Conservation (phyloP, 2,888 invertebrate species). For the Plusia festucae region DNA sequence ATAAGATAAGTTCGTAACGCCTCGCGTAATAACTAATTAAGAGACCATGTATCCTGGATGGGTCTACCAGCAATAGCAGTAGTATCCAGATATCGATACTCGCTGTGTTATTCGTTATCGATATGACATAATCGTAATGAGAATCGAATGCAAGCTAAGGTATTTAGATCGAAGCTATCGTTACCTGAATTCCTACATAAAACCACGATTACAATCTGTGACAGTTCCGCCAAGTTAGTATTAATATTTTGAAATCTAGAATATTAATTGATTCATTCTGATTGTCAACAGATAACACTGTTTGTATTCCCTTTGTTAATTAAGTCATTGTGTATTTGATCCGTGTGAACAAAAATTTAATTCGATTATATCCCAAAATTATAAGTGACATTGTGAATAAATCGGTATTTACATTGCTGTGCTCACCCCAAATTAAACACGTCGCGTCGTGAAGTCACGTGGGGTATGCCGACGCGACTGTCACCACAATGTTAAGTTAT, state of each 20-base stretch:
- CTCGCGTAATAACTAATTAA: slow-evolving; percentile 11
- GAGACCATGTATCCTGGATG: slow-evolving; percentile 25
- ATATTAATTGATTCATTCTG: neutral
- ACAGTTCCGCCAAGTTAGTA: slow-evolving; percentile 10
- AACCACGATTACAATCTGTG: slow-evolving; percentile 27
- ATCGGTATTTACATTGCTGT: slow-evolving; percentile 30
- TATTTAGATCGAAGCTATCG: slow-evolving; percentile 26
- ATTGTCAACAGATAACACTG: neutral
- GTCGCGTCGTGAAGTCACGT: slow-evolving; percentile 26
- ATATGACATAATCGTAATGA: slow-evolving; percentile 40
- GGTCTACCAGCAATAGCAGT: slow-evolving; percentile 18
- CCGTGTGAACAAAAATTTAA: neutral
- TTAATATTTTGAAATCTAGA: slow-evolving; percentile 10
- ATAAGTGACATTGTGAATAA: slow-evolving; percentile 20
- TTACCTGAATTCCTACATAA: slow-evolving; percentile 8
- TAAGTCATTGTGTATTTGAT: neutral
- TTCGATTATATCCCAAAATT: neutral
- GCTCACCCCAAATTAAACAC: slow-evolving; percentile 12
- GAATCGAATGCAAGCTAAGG: slow-evolving; percentile 27
- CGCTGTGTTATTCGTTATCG: slow-evolving; percentile 42
- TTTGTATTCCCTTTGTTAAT: neutral
- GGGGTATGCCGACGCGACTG: slow-evolving; percentile 25
- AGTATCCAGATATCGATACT: slow-evolving; percentile 19
- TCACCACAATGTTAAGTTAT: slow-evolving; percentile 35
- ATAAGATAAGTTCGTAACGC: neutral